Evolutionary conservation across 2,113 vertebrate genomes (phyloP), one percentile per base, ranked within the genome.

Genomic region (Pseudorasbora parva): DNA sequence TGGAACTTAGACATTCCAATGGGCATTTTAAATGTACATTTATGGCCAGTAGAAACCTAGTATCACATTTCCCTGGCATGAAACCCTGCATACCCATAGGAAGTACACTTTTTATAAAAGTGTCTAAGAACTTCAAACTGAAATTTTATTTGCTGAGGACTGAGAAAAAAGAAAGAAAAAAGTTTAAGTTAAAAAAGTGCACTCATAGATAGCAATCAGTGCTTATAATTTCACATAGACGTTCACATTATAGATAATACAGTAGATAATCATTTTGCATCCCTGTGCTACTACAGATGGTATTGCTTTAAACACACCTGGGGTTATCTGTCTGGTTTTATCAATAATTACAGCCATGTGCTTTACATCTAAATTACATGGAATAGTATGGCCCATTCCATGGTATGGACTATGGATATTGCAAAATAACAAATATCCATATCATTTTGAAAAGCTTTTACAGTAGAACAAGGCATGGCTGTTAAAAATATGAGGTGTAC

Each of bases 281-380:
- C 41, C 1, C 30, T 21, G 10, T 27, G 30, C n/a, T 66, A 77
- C n/a, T 66, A 77, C 51, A 84, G 72, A 77, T 82, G 82, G 64
- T 47, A 21, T 68, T 77, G 30, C 64, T 41, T 81, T 37, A 59
- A 82, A 68, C n/a, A 27, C 62, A 54, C 54, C 15, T 57, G 54
- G 56, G 37, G 56, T 78, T n/a, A 5, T 23, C 30, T 23, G 12
- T 60, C 3, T 60, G n/a, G 60, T 60, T 45, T 60, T 11, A 64
- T 78, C 60, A 64, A 73, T 82, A 81, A 81, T 72, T 57, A 71
- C 12, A 60, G 64, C 41, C 71, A 59, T 71, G 43, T 19, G 60
- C 47, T 69, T 84, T 3, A 77, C 10, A 33, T 86, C 41, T 81
- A 76, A 84, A 84, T 33, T 54, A 72, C 43, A 19, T 23, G 1